These are phyloP conservation scores for Origma solitaria DNA, from an alignment of 2,113 vertebrate genomes.

Conservation along the genomic window DNA sequence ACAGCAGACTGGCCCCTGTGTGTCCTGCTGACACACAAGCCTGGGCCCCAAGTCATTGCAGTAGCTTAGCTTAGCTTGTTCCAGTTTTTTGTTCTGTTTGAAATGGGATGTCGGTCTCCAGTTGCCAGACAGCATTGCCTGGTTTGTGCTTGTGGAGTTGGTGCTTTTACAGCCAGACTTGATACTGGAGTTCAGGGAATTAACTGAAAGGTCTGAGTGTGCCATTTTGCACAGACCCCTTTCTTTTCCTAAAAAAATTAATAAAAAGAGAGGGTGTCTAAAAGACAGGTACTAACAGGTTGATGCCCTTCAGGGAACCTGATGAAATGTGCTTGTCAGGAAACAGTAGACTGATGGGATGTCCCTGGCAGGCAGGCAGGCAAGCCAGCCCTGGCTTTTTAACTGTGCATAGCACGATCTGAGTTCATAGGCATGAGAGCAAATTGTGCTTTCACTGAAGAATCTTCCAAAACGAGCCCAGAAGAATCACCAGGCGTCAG, in stretches of 20 bases:
- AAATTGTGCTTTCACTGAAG: neutral
- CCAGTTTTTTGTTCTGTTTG: neutral
- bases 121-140: neutral
- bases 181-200: neutral
- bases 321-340: neutral
- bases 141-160: neutral
- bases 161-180: neutral
- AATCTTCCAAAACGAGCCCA: conserved; percentile 1
- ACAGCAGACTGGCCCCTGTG: neutral
- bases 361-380: neutral
- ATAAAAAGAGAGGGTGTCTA: neutral
- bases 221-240: neutral
- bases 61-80: neutral
- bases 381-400: neutral
- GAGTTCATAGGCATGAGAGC: neutral
- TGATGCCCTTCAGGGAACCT: neutral
- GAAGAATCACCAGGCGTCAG: neutral
- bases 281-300: neutral
- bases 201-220: neutral
- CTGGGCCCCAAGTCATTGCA: neutral
- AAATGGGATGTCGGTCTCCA: neutral
- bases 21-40: neutral
- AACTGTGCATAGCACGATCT: neutral
- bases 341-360: neutral
- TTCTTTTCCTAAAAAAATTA: neutral